Percentiles rank a stretch among this genome's conserved stretches.
Conservation (phyloP, 2,113 vertebrate genomes). For the Cichladusa arquata region DNA sequence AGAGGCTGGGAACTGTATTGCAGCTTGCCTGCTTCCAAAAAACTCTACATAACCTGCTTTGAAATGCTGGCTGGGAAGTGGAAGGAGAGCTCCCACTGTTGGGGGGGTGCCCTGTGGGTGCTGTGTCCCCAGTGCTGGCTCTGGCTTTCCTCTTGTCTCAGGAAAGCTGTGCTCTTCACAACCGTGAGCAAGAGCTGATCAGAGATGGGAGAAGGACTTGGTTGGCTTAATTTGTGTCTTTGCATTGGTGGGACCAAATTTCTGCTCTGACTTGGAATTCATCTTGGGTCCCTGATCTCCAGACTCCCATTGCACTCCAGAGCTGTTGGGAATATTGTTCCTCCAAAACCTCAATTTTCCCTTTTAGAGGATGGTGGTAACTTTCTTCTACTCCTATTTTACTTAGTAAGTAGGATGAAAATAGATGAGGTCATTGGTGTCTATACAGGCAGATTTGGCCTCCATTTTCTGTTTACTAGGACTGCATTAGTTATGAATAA, state of each 20-base stretch:
- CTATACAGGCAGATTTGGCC: conserved; percentile 57
- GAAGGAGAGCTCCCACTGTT: neutral
- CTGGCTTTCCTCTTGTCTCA: neutral
- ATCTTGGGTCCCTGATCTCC: neutral
- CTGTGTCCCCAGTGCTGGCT: rapidly evolving
- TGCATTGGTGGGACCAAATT: neutral
- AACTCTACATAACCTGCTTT: neutral
- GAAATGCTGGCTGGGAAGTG: neutral
- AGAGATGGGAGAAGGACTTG: neutral
- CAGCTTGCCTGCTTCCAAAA: neutral
- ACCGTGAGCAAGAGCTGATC: neutral
- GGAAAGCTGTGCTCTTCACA: neutral
- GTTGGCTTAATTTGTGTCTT: neutral
- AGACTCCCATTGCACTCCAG: neutral
- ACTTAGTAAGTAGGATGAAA: conserved; percentile 50
- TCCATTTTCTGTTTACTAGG: conserved; percentile 66
- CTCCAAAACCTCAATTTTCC: neutral
- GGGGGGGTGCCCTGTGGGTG: rapidly evolving
- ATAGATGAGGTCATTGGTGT: conserved; percentile 60
- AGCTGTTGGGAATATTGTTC: neutral
- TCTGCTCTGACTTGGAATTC: neutral
- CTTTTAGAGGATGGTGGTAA: neutral
- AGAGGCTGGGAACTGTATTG: neutral
- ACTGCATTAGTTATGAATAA: conserved; percentile 69
- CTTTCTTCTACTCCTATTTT: neutral